A percentile compares a stretch with the other conserved stretches of the same genome.
These are phyloP conservation scores for Petrophora chlorosata DNA, from an alignment of 2,888 invertebrate genomes.

Conservation along the genomic window DNA sequence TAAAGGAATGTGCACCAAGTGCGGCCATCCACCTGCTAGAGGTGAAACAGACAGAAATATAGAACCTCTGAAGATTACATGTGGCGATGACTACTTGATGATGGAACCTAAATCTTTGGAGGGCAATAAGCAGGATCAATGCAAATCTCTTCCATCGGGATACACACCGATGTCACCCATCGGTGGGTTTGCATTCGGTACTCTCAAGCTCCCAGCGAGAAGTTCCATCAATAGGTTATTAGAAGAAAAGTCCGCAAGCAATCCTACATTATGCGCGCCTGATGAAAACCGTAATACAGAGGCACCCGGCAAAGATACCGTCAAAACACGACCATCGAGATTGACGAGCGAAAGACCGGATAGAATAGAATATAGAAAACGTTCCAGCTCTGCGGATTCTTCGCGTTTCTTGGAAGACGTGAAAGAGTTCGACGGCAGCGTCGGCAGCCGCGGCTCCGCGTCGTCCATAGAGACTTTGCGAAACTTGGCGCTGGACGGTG, in stretches of 20 bases:
- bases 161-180: constrained; percentile 91
- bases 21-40: constrained; percentile 80
- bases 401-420: constrained; percentile 86
- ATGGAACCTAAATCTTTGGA: constrained; percentile 85
- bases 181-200: constrained; percentile 70
- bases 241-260: constrained; percentile 87
- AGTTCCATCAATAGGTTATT: constrained; percentile 58
- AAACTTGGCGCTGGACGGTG: constrained; percentile 57
- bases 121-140: constrained; percentile 48
- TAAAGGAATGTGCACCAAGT: constrained; percentile 82
- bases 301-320: constrained; percentile 2
- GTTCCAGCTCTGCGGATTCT: constrained; percentile 91
- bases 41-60: constrained; percentile 20
- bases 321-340: constrained; percentile 28
- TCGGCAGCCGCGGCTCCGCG: constrained; percentile 67
- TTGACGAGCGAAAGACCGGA: constrained; percentile 38
- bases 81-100: constrained; percentile 85
- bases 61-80: constrained; percentile 22
- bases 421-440: constrained; percentile 80
- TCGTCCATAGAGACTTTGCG: constrained; percentile 79
- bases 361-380: constrained; percentile 68
- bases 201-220: constrained; percentile 62
- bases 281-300: constrained; percentile 35
- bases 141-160: constrained; percentile 67
- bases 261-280: constrained; percentile 85